Conservation (phyloP, 2,888 invertebrate species). For the Zootermopsis nevadensis region DNA sequence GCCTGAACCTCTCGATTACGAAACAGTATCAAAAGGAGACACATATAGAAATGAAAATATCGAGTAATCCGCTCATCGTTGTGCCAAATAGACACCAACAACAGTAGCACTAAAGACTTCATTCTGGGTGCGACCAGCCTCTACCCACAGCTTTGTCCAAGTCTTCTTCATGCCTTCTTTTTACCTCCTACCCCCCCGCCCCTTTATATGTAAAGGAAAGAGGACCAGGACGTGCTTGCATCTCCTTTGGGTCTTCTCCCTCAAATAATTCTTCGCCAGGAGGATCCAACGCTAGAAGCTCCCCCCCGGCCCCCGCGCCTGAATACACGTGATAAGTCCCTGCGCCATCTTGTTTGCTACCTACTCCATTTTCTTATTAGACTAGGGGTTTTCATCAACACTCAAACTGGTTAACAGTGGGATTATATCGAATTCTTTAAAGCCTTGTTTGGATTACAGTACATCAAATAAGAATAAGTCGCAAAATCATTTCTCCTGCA, state of each 20-base stretch:
- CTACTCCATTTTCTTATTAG: slow-evolving; percentile 27
- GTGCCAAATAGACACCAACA: neutral
- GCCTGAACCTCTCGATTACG: no score
- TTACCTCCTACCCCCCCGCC: neutral
- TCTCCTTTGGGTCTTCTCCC: slow-evolving; percentile 13
- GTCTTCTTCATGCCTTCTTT: neutral
- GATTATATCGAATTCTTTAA: neutral
- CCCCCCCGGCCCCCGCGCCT: neutral
- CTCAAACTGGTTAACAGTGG: neutral
- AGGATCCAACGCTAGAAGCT: neutral
- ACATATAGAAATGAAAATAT: no score
- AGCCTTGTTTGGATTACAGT: neutral
- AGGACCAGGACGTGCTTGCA: neutral
- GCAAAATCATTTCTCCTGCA: no score
- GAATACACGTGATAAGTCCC: slow-evolving; percentile 19
- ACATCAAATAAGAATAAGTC: neutral
- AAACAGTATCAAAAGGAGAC: no score
- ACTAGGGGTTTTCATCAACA: neutral
- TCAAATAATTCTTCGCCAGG: slow-evolving; percentile 21
- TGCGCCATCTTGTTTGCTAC: neutral
- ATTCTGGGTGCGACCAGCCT: neutral
- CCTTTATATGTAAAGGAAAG: neutral
- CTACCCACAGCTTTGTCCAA: neutral
- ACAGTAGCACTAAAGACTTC: neutral
- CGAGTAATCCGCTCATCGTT: no score